Evolutionary conservation across 2,113 vertebrate genomes (phyloP).

Genomic region (Oncorhynchus kisutch): DNA sequence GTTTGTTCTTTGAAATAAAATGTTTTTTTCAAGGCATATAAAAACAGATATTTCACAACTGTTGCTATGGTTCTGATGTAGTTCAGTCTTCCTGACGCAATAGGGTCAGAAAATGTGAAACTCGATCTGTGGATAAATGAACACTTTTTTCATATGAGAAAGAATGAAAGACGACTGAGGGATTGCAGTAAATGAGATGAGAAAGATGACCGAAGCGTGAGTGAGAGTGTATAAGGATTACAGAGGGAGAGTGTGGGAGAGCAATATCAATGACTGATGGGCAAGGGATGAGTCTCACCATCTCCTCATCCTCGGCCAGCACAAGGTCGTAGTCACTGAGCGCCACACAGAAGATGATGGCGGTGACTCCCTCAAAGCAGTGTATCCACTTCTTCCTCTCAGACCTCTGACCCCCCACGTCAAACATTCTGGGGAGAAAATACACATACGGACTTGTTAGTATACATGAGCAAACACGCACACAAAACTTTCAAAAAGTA

Average conservation of each 20-base stretch:
- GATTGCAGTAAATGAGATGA: too few species aligned
- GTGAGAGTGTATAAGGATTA: background rate
- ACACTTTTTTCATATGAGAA: too few species aligned
- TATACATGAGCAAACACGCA: background rate
- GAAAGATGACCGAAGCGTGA: too few species aligned
- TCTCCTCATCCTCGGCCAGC: conserved; percentile 97
- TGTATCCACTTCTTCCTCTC: too few species aligned
- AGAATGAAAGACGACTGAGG: too few species aligned
- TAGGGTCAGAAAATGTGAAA: too few species aligned
- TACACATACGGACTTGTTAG: conserved; percentile 9
- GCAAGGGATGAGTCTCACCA: conserved; percentile 73
- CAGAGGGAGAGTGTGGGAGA: background rate
- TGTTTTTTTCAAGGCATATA: too few species aligned
- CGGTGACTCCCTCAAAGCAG: conserved; percentile 86
- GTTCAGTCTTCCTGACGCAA: too few species aligned
- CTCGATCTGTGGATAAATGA: too few species aligned
- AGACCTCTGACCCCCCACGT: conserved; percentile 87
- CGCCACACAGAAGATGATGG: conserved; percentile 98
- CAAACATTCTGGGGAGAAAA: conserved; percentile 88
- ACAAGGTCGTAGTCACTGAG: conserved; percentile 97
- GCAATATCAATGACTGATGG: background rate
- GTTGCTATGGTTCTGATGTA: too few species aligned
- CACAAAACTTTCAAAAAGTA: background rate
- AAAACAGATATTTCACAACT: too few species aligned
- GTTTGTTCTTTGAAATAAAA: too few species aligned